A percentile compares a stretch with the other conserved stretches of the same genome.
Evolutionary conservation across 2,797 vertebrate species (phyloP).

Genomic region (Cuniculus paca): DNA sequence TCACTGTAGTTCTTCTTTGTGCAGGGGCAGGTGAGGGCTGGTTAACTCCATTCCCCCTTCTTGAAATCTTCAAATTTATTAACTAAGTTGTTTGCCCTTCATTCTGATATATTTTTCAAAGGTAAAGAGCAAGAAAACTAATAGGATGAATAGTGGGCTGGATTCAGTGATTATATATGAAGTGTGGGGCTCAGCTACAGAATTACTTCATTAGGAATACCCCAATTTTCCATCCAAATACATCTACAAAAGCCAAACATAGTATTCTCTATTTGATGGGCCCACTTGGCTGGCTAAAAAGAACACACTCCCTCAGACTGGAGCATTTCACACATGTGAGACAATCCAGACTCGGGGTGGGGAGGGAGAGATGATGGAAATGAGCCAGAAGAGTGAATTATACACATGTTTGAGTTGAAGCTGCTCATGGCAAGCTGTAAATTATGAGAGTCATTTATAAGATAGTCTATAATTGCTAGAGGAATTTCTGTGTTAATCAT

Average conservation of each 20-base stretch:
- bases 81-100: background rate
- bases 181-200: background rate
- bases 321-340: background rate
- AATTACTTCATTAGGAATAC: background rate
- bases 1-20: background rate
- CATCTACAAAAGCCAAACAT: background rate
- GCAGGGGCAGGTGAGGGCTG: background rate
- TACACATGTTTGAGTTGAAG: constrained; percentile 62
- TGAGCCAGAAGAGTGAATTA: constrained; percentile 20
- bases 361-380: background rate
- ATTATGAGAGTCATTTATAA: constrained; percentile 78
- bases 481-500: constrained; percentile 85
- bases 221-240: background rate
- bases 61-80: background rate
- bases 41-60: background rate
- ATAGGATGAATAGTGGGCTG: background rate
- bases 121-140: background rate
- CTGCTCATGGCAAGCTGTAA: constrained; percentile 72
- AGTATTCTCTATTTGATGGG: background rate
- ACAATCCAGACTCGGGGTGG: background rate
- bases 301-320: background rate
- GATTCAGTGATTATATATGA: background rate
- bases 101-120: background rate
- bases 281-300: background rate
- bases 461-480: constrained; percentile 78